Conservation (phyloP, 1,140 invertebrate genomes). For the Cherax destructor region DNA sequence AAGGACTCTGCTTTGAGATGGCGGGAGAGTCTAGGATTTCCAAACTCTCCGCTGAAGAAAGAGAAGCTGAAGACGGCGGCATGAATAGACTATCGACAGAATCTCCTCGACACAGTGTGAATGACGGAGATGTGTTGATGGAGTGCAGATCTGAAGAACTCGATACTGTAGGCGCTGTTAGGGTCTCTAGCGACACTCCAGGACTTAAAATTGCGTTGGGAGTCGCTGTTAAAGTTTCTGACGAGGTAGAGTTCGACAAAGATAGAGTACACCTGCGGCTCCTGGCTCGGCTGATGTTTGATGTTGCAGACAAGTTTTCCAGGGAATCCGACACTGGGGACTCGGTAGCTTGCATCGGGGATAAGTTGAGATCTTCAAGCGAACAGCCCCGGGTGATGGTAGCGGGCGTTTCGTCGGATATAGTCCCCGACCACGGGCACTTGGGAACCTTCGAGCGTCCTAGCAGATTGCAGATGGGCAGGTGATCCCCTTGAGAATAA, state of each 20-base stretch:
- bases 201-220: conserved; percentile 30
- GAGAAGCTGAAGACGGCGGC: not conserved
- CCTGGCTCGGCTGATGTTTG: not conserved
- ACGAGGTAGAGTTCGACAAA: not conserved
- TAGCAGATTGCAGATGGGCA: not conserved
- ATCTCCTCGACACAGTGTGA: conserved; percentile 38
- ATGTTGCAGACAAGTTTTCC: not conserved
- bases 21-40: not conserved
- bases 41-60: not conserved
- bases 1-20: conserved; percentile 42
- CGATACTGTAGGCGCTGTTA: not conserved
- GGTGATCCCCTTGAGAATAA: not conserved
- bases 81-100: conserved; percentile 54
- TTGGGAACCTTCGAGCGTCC: not conserved
- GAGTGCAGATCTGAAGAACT: not conserved
- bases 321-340: not conserved
- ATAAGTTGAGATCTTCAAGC: not conserved
- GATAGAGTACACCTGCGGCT: not conserved
- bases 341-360: not conserved
- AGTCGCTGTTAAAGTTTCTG: conserved; percentile 29
- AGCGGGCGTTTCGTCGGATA: conserved; percentile 4
- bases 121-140: conserved; percentile 32
- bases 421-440: conserved; percentile 18
- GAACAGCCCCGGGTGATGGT: not conserved
- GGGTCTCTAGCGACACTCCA: not conserved